Evolutionary conservation across 2,888 invertebrate genomes (phyloP).

Genomic region (Drosophila monieri): DNA sequence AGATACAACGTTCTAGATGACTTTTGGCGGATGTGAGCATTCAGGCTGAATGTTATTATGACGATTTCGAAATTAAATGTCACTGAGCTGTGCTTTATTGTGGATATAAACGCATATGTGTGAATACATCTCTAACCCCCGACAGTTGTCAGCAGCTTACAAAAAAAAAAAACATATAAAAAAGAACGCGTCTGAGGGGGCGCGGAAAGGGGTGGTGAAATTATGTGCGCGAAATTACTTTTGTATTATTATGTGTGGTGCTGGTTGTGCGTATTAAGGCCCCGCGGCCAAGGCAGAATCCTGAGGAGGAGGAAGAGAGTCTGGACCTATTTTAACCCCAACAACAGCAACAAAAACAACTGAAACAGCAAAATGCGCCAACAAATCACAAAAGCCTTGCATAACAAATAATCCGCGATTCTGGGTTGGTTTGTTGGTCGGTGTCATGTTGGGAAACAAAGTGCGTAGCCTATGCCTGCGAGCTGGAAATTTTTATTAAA

Average conservation of each 20-base stretch:
- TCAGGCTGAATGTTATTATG: slow-evolving; percentile 68
- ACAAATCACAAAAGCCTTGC: slow-evolving; percentile 72
- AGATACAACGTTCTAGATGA: slow-evolving; percentile 31
- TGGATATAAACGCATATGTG: slow-evolving; percentile 20
- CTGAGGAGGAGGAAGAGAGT: slow-evolving; percentile 4
- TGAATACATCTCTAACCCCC: slow-evolving; percentile 40
- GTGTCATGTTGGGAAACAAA: slow-evolving; percentile 74
- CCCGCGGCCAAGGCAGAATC: slow-evolving; percentile 55
- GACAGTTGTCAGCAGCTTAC: slow-evolving; percentile 77
- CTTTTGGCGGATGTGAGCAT: slow-evolving; percentile 62
- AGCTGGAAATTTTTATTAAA: slow-evolving; percentile 70
- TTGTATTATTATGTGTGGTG: slow-evolving; percentile 55
- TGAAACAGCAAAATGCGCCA: slow-evolving; percentile 53
- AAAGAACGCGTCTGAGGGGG: not conserved
- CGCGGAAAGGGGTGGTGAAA: slow-evolving; percentile 14
- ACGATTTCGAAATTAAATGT: slow-evolving; percentile 54
- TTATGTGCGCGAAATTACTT: slow-evolving; percentile 71
- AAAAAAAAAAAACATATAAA: slow-evolving; percentile 44
- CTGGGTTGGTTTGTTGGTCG: slow-evolving; percentile 37
- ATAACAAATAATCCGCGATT: slow-evolving; percentile 58
- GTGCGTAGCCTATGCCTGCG: slow-evolving; percentile 74
- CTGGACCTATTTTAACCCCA: slow-evolving; percentile 76
- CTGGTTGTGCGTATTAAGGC: slow-evolving; percentile 41
- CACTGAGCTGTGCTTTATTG: slow-evolving; percentile 52
- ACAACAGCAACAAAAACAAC: slow-evolving; percentile 42